phyloP scores from a whole-genome alignment of 2,113 vertebrate species.

The Plotosus lineatus region DNA sequence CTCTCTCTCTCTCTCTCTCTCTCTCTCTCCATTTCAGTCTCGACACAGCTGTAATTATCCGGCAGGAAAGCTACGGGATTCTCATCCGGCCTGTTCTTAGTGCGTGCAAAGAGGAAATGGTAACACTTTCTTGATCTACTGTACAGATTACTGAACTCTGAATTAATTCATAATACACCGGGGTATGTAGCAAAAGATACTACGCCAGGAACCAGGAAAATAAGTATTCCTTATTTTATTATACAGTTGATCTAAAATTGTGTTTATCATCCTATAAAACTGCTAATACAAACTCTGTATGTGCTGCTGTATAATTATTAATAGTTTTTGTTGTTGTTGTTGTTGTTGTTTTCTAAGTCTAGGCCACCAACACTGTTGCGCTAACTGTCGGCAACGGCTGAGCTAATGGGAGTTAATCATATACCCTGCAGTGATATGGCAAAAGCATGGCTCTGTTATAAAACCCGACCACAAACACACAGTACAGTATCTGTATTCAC shows the following conservation, averaged over 20 bases:
- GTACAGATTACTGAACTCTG: not conserved
- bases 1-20: too few species aligned
- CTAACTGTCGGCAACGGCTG: slow-evolving; percentile 59
- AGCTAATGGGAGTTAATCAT: slow-evolving; percentile 79
- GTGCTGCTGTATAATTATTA: not conserved
- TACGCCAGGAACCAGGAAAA: too few species aligned
- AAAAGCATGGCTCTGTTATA: slow-evolving; percentile 68
- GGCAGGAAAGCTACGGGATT: slow-evolving; percentile 61
- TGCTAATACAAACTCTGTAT: not conserved
- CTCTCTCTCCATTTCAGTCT: slow-evolving; percentile 59
- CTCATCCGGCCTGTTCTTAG: slow-evolving; percentile 58
- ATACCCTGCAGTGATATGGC: slow-evolving; percentile 68
- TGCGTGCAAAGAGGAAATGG: slow-evolving; percentile 49
- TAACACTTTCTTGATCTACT: not conserved
- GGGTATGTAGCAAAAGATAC: too few species aligned
- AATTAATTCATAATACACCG: too few species aligned
- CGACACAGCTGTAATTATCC: slow-evolving; percentile 66
- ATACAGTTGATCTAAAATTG: too few species aligned
- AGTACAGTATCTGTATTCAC: slow-evolving; percentile 78
- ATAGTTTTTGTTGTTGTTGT: too few species aligned
- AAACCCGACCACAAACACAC: slow-evolving; percentile 65
- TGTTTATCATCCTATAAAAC: not conserved
- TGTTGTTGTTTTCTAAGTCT: slow-evolving; percentile 8
- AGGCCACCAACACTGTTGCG: slow-evolving; percentile 42
- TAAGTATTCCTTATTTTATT: not conserved